A percentile compares a stretch with the other conserved stretches of the same genome.
These are phyloP conservation scores for Bufo gargarizans DNA, from an alignment of 2,113 vertebrate genomes.

Conservation along the genomic window DNA sequence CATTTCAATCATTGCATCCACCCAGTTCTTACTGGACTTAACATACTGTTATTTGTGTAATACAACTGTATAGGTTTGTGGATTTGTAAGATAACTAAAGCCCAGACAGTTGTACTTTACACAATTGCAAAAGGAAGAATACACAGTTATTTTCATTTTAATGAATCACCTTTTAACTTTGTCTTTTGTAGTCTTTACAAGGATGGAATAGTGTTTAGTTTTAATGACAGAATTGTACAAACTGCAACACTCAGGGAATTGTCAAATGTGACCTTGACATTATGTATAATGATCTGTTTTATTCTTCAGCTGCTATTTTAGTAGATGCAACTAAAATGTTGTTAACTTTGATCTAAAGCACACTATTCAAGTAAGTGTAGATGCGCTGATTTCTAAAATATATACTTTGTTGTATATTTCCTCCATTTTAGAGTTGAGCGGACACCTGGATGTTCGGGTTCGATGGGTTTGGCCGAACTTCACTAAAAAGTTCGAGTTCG, in stretches of 20 bases:
- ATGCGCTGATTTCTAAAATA: background rate
- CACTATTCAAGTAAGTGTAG: conserved; percentile 28
- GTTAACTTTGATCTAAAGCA: conserved; percentile 45
- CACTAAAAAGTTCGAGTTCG: too few species aligned
- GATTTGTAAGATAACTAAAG: too few species aligned
- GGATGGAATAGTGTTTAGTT: conserved; percentile 17
- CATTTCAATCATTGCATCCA: too few species aligned
- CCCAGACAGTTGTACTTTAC: conserved; percentile 1
- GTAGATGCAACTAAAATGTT: conserved; percentile 47
- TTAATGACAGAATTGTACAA: conserved; percentile 20
- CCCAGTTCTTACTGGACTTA: too few species aligned
- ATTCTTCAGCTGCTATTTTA: conserved; percentile 48
- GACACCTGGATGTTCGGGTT: too few species aligned
- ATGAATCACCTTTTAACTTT: background rate
- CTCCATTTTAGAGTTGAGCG: too few species aligned
- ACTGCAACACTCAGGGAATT: conserved; percentile 24
- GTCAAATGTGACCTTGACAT: conserved; percentile 49
- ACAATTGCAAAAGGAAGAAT: too few species aligned
- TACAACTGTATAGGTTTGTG: too few species aligned
- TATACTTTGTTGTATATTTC: background rate
- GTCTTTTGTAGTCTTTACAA: conserved; percentile 33
- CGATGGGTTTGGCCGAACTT: too few species aligned
- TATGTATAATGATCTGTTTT: conserved; percentile 42
- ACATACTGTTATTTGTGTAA: too few species aligned
- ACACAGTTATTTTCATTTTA: too few species aligned